Evolutionary conservation across 2,797 vertebrate species (phyloP).

Genomic region (Gymnoscopelus microlampas): DNA sequence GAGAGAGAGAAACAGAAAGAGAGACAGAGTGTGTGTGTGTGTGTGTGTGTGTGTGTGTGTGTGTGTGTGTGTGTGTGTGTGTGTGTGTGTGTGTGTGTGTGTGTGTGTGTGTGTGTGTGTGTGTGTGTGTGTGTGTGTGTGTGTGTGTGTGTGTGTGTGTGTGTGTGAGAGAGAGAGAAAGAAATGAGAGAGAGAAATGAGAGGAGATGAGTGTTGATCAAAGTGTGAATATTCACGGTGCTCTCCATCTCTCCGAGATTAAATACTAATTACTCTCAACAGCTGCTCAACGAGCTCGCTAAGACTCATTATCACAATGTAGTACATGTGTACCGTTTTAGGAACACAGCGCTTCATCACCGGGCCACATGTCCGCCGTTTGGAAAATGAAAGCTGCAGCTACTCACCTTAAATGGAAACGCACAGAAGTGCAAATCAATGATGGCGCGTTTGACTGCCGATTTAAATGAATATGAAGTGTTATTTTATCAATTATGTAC

Average conservation of each 20-base stretch:
- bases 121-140: too few species aligned
- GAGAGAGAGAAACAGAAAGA: conserved; percentile 51
- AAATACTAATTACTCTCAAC: conserved; percentile 78
- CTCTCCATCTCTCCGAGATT: conserved; percentile 66
- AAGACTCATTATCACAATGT: conserved; percentile 75
- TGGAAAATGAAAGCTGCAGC: conserved; percentile 43
- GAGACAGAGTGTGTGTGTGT: too few species aligned
- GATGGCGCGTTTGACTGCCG: conserved; percentile 1
- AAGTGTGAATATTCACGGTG: conserved; percentile 76
- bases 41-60: too few species aligned
- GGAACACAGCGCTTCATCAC: conserved; percentile 55
- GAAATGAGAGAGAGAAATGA: conserved; percentile 39
- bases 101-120: too few species aligned
- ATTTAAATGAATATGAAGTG: too few species aligned
- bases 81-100: too few species aligned
- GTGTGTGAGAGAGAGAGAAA: conserved; percentile 47
- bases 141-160: too few species aligned
- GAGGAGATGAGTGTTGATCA: conserved; percentile 70
- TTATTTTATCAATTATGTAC: too few species aligned
- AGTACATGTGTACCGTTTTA: conserved; percentile 73
- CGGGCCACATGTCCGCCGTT: conserved; percentile 48
- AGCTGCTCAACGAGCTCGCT: conserved; percentile 73
- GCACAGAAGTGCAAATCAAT: conserved; percentile 27
- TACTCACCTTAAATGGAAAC: conserved; percentile 23
- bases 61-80: too few species aligned